Base-by-base conservation (phyloP, 2,888 invertebrate species). In the Apamea sordens region DNA sequence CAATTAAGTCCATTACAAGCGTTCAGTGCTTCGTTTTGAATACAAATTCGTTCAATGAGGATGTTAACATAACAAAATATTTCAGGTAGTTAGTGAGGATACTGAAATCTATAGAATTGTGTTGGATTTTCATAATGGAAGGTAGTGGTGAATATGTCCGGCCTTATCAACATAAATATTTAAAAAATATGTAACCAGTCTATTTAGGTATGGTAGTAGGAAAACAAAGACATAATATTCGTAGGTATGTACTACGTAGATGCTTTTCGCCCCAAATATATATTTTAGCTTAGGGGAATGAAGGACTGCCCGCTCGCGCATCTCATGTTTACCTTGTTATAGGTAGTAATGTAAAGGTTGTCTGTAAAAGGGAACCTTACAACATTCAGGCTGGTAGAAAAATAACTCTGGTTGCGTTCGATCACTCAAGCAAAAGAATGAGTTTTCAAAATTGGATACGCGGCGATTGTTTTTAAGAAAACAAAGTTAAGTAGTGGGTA, bases 41-140 rank as follows among this genome's bases (percentile, higher is more conserved):
- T 93, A 93, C 93, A 91, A 92, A 94, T 91, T 89, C 86, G 88
- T 89, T 84, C 89, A 90, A 90, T 86, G 89, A 89, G 89, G 88
- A 90, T 89, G 86, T 84, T 83, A 75, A 88, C 84, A 86, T 79
- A 80, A 72, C 79, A 50, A 80, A 83, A 76, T 81, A 88, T 86
- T 86, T 84, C 63, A 76, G 78, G 75, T 72, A 81, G 79, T 83
- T 85, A 82, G 47, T 59, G 76, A 80, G 77, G 69, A 83, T 80
- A 36, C 76, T 68, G 72, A 83, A 87, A 80, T 77, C 68, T 79
- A 67, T 63, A 69, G 53, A 83, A 71, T 59, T 76, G 18, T 73
- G 32, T 63, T 63, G 65, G 50, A 41, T 44, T 73, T 56, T 44
- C 36, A 61, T 68, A 77, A 76, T 61, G 36, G 82, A 67, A 76